Evolutionary conservation across 2,888 invertebrate species (phyloP).

Genomic region (Oscheius sp.): DNA sequence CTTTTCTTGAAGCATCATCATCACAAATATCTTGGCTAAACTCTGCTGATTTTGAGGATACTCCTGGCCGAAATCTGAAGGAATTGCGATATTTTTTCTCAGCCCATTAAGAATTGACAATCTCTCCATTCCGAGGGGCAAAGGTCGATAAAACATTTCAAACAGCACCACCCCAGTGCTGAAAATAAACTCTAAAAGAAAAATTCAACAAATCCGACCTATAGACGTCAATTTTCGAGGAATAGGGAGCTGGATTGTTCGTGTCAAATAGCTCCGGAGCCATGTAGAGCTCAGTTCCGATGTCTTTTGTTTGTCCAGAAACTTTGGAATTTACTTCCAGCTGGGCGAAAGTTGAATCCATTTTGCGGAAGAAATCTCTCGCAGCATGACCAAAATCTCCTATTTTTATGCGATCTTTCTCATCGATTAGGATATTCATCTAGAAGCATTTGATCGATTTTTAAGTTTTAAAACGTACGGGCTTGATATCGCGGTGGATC

Average conservation of each 20-base stretch:
- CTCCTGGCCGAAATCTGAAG: conserved; percentile 21
- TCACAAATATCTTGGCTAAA: conserved; percentile 39
- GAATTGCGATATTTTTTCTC: conserved; percentile 21
- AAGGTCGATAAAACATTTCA: conserved; percentile 86
- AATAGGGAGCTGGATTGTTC: conserved; percentile 37
- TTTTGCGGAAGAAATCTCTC: conserved; percentile 33
- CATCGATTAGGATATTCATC: conserved; percentile 93
- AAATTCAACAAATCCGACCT: conserved; percentile 77
- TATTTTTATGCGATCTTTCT: conserved; percentile 89
- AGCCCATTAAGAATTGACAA: conserved; percentile 77
- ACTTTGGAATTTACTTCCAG: conserved; percentile 4
- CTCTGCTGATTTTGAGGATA: background rate
- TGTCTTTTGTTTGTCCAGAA: conserved; percentile 73
- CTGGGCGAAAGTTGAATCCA: background rate
- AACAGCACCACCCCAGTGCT: conserved; percentile 73
- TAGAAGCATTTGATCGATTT: conserved; percentile 21
- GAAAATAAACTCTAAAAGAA: conserved; percentile 1
- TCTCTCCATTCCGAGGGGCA: conserved; percentile 89
- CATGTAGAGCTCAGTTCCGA: conserved; percentile 93
- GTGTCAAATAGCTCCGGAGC: conserved; percentile 84
- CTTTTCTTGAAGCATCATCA: conserved; percentile 48
- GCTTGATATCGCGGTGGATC: conserved; percentile 68
- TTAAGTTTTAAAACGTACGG: too few relatives aligned
- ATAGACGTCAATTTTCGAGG: conserved; percentile 79
- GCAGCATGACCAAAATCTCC: conserved; percentile 93